A percentile compares a stretch with the other conserved stretches of the same genome.
Conservation (phyloP, 2,113 vertebrate genomes). For the Melanostigma gelatinosum region DNA sequence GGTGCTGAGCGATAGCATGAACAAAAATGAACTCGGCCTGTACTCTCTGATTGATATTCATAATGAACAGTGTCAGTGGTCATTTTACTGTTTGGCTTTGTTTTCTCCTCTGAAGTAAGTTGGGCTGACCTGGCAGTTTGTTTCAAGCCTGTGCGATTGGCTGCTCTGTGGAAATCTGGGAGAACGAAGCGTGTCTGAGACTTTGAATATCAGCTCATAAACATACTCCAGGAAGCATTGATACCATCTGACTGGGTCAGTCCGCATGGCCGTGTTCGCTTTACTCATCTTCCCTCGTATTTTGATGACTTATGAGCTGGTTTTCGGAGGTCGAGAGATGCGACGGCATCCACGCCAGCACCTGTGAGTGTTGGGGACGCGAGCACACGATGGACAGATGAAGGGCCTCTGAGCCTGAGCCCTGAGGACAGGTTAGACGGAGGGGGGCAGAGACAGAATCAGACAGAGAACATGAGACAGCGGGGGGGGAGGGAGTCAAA, state of each 20-base stretch:
- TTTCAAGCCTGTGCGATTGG: background rate
- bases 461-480: constrained; percentile 39
- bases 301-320: constrained; percentile 43
- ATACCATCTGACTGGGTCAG: constrained; percentile 58
- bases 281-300: constrained; percentile 43
- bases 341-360: constrained; percentile 28
- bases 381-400: constrained; percentile 59
- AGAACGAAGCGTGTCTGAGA: constrained; percentile 20
- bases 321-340: constrained; percentile 18
- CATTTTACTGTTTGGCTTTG: background rate
- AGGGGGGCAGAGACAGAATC: constrained; percentile 48
- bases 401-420: constrained; percentile 51
- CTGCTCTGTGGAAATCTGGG: background rate
- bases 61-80: background rate
- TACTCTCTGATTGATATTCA: background rate
- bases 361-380: background rate
- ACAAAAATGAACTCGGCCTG: background rate
- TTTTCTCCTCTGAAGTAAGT: background rate
- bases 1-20: background rate
- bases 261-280: constrained; percentile 49
- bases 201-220: constrained; percentile 20
- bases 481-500: constrained; percentile 30
- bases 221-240: constrained; percentile 9
- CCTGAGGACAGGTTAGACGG: constrained; percentile 58
- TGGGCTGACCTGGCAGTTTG: background rate